phyloP scores from a whole-genome alignment of 2,888 invertebrate species.

The Agrochola circellaris region DNA sequence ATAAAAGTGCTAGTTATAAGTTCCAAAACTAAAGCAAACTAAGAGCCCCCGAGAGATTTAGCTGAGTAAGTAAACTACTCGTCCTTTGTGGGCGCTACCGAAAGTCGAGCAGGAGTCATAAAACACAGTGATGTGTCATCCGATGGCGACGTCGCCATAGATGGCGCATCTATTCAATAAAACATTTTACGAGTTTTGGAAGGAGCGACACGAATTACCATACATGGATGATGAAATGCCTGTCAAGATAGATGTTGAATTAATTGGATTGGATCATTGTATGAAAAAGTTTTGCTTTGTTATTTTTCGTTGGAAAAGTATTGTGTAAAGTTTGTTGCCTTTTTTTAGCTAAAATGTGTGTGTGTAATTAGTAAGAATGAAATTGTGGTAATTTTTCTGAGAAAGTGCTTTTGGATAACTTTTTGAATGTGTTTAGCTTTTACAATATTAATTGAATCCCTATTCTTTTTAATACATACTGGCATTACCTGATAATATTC shows the following conservation, averaged over 20 bases:
- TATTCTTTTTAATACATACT: background rate
- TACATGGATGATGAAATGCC: constrained; percentile 41
- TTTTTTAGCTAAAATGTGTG: background rate
- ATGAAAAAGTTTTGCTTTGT: constrained; percentile 10
- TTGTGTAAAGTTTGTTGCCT: background rate
- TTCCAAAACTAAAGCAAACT: constrained; percentile 23
- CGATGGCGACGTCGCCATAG: constrained; percentile 52
- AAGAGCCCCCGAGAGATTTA: constrained; percentile 36
- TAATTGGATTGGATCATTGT: constrained; percentile 46
- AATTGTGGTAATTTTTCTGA: background rate
- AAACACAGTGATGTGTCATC: constrained; percentile 61
- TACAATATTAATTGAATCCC: background rate
- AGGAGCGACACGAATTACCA: constrained; percentile 51
- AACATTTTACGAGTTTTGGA: constrained; percentile 65
- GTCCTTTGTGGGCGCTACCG: constrained; percentile 47
- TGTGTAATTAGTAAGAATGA: background rate
- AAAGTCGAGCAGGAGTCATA: constrained; percentile 53
- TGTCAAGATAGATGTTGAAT: constrained; percentile 40
- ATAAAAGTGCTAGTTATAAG: constrained; percentile 30
- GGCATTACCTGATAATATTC: background rate
- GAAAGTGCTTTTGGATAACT: background rate
- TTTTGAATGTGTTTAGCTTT: background rate
- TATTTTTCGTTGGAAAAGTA: background rate
- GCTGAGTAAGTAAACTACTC: constrained; percentile 30
- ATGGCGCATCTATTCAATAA: constrained; percentile 67